Conservation (phyloP, 1,140 invertebrate genomes). For the Cydia amplana region DNA sequence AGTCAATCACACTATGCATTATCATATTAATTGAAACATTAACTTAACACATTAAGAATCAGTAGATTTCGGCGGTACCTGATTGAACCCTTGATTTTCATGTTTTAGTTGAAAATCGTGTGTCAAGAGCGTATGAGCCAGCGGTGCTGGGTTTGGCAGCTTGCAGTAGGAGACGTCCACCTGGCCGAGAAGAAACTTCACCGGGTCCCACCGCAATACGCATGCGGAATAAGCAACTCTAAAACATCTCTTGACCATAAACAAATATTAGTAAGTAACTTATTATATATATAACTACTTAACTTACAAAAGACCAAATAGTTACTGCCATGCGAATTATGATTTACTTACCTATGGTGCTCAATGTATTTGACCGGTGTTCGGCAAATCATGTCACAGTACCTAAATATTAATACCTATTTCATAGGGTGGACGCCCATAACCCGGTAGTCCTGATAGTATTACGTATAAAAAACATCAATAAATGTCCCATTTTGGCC, state of each 20-base stretch:
- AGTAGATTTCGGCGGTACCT: no score
- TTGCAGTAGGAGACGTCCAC: conserved; percentile 30
- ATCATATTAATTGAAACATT: no score
- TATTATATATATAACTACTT: background rate
- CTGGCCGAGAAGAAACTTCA: background rate
- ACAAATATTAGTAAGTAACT: conserved; percentile 19
- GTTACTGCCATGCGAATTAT: conserved; percentile 15
- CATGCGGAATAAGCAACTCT: conserved; percentile 44
- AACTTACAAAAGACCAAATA: background rate
- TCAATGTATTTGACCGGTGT: background rate
- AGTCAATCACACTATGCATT: no score
- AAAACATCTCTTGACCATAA: conserved; percentile 9
- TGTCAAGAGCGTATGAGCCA: conserved; percentile 50
- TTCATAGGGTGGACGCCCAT: no score
- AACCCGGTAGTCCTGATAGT: no score
- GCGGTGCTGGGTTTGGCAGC: conserved; percentile 48
- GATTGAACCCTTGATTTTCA: background rate
- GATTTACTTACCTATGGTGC: background rate
- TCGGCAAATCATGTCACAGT: background rate
- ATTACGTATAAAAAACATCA: no score
- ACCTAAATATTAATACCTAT: no score
- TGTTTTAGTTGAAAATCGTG: conserved; percentile 53
- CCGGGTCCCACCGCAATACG: background rate
- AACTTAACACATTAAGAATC: no score
- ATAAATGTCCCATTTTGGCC: no score